Percentiles rank a stretch among this genome's conserved stretches.
These are phyloP conservation scores for Damaliscus lunatus DNA, from an alignment of 2,113 vertebrate genomes.

Conservation along the genomic window DNA sequence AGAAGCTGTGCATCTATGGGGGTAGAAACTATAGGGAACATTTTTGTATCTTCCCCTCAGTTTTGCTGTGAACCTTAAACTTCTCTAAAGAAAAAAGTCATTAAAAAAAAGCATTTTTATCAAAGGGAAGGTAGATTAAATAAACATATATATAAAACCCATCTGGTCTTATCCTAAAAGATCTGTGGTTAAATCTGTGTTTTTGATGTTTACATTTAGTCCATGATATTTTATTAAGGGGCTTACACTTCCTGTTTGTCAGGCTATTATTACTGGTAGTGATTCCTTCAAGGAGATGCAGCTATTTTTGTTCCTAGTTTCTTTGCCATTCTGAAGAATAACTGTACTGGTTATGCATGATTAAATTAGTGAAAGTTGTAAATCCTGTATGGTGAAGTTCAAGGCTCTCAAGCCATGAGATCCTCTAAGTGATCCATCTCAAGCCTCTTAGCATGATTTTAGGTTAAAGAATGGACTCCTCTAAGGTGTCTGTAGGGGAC, in stretches of 20 bases:
- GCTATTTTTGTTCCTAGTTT: background rate
- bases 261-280: background rate
- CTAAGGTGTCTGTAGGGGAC: background rate
- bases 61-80: background rate
- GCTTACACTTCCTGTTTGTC: background rate
- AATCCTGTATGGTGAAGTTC: background rate
- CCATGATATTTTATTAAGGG: background rate
- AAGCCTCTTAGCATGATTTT: background rate
- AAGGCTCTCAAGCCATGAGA: background rate
- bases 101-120: background rate
- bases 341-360: background rate
- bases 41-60: background rate
- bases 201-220: background rate
- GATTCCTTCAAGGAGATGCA: background rate
- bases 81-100: background rate
- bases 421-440: background rate
- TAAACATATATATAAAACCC: background rate
- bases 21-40: too few relatives aligned
- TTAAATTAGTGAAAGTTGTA: background rate
- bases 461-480: background rate
- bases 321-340: constrained; percentile 8
- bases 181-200: background rate
- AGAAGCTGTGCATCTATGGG: background rate
- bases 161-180: background rate
- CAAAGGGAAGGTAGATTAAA: background rate